Base-by-base conservation (phyloP, 1,140 invertebrate species). In the Heliconius hewitsoni region DNA sequence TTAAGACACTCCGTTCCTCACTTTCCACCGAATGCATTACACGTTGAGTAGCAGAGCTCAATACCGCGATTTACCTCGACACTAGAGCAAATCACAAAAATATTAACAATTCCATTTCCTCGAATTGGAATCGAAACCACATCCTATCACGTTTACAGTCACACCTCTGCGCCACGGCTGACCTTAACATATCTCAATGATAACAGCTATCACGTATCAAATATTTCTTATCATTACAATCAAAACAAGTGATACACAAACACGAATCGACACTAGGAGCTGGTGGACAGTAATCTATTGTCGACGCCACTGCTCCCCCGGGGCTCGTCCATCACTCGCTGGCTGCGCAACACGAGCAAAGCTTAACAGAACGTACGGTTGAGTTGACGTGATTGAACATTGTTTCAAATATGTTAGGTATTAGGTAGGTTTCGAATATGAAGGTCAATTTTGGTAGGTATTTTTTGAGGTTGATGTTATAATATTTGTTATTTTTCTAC, bases 211-310 rank as follows among this genome's bases (percentile, higher is more conserved):
- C 57, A 27, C 8, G 5, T 66, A 57, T 23, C 52, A 19, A 30
- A 13, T 4, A 30, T 13, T 3, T 66, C 60, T 66, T 66, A 66
- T 66, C 23, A 66, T 23, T 11, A 66, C 11, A 66, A 66, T 66
- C 11, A 66, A 46, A 66, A 27, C 60, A 71, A 71, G n/a, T n/a
- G 71, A 19, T 11, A 39, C 30, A 8, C 4, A 8, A 6, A 39
- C 71, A 71, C 37, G 34, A 37, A 19, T 18, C 37, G 9, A 71
- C 71, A 71, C 37, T 71, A 71, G 76, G n/a, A 73, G 71, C 57
- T 42, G 46, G 76, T 50, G 42, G 75, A 75, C 76, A 6, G 55
- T 80, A 75, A 80, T 80, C 74, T 80, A 80, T 80, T 73, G 79
- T 46, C 74, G 71, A 72, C 71, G 74, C 79, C 52, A 73, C 70